Conservation (phyloP, 2,888 invertebrate species). For the Rhagonycha fulva region DNA sequence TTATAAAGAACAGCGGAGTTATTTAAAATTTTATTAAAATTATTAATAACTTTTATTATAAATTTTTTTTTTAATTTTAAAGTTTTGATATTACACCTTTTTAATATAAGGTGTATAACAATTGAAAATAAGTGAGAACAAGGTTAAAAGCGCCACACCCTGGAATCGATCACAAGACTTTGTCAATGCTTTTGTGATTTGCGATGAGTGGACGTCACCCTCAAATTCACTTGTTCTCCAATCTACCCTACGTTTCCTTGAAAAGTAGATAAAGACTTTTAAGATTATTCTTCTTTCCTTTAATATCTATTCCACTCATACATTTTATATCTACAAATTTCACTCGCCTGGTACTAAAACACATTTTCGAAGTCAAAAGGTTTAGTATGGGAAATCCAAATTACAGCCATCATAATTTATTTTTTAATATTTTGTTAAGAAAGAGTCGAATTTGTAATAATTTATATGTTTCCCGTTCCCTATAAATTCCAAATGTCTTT, state of each 20-base stretch:
- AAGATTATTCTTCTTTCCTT: slow-evolving; percentile 13
- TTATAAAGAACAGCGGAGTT: not conserved
- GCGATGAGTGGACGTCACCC: slow-evolving; percentile 35
- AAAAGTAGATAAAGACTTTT: slow-evolving; percentile 18
- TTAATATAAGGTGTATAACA: slow-evolving; percentile 33
- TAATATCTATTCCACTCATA: slow-evolving; percentile 13
- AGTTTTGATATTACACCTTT: not conserved
- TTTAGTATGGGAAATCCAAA: not conserved
- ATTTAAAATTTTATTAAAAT: not conserved
- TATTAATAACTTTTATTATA: not conserved
- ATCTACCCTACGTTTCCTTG: slow-evolving; percentile 14
- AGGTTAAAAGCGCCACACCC: slow-evolving; percentile 39
- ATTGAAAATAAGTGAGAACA: slow-evolving; percentile 37
- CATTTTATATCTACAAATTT: slow-evolving; percentile 3
- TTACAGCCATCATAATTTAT: not conserved
- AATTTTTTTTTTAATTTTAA: not conserved
- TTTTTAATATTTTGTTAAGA: not conserved
- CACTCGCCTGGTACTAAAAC: not conserved
- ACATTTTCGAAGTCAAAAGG: not conserved
- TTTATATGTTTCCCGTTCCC: slow-evolving; percentile 12
- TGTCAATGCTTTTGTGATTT: slow-evolving; percentile 37
- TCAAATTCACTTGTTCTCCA: slow-evolving; percentile 13
- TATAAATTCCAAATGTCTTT: slow-evolving; percentile 15
- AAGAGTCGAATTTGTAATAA: not conserved
- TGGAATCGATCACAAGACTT: slow-evolving; percentile 38